Evolutionary conservation across 2,888 invertebrate species (phyloP).

Genomic region (Agrilus cyanescens): DNA sequence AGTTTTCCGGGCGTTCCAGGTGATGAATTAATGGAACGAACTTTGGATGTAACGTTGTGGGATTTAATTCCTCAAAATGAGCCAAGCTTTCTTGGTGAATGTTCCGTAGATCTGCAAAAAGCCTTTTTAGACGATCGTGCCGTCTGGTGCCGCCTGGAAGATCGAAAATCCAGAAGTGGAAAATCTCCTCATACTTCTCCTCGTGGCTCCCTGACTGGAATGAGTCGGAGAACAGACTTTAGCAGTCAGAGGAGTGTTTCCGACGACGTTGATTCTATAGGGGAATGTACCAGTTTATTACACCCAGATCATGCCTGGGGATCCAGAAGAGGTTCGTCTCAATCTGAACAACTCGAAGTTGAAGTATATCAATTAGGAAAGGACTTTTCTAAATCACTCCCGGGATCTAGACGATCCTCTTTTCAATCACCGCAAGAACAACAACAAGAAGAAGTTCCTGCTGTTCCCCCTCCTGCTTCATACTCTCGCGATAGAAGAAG

Average conservation of each 20-base stretch:
- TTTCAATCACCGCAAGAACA: conserved; percentile 59
- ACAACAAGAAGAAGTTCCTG: conserved; percentile 37
- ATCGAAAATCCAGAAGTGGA: conserved; percentile 58
- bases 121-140: conserved; percentile 81
- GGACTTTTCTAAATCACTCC: conserved; percentile 75
- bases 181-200: conserved; percentile 70
- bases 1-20: conserved; percentile 70
- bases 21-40: conserved; percentile 66
- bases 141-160: conserved; percentile 81
- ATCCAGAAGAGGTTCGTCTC: conserved; percentile 77
- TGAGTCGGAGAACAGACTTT: conserved; percentile 56
- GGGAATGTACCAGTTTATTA: conserved; percentile 61
- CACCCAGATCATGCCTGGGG: conserved; percentile 80
- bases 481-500: conserved; percentile 62
- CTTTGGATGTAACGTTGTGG: conserved; percentile 80
- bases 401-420: conserved; percentile 73
- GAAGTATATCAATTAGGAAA: conserved; percentile 76
- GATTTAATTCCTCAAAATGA: conserved; percentile 75
- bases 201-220: conserved; percentile 60
- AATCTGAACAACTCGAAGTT: conserved; percentile 70
- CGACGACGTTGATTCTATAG: conserved; percentile 62
- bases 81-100: conserved; percentile 70
- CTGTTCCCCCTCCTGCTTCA: conserved; percentile 39
- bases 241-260: conserved; percentile 65
- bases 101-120: conserved; percentile 67